Percentiles rank a stretch among this genome's conserved stretches.
phyloP scores from a whole-genome alignment of 2,797 vertebrate species.

The Pipistrellus pygmaeus region DNA sequence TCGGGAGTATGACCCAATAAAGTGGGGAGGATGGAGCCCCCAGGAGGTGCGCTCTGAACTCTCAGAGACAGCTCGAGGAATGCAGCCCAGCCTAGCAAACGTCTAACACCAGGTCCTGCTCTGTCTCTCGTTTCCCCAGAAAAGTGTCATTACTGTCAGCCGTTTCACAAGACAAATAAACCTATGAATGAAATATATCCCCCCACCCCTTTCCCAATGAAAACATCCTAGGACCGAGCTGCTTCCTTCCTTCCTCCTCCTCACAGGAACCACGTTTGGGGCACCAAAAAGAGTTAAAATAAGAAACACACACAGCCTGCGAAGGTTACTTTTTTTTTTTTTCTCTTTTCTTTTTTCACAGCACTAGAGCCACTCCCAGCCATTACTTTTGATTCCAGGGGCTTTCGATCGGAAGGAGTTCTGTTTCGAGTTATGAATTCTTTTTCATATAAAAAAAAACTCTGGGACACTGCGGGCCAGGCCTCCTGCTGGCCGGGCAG shows the following conservation, averaged over 20 bases:
- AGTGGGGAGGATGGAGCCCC: background rate
- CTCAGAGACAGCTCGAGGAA: conserved; percentile 67
- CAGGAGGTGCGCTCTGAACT: conserved; percentile 63
- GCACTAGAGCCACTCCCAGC: conserved; percentile 54
- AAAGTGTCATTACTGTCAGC: conserved; percentile 74
- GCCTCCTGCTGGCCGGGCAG: conserved; percentile 11
- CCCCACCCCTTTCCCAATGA: conserved; percentile 42
- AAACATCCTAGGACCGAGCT: conserved; percentile 71
- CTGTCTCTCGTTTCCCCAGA: conserved; percentile 72
- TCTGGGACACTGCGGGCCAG: background rate
- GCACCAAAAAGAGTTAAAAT: conserved; percentile 79
- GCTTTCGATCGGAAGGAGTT: conserved; percentile 50
- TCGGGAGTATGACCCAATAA: background rate
- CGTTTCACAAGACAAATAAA: conserved; percentile 82
- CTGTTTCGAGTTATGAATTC: conserved; percentile 73
- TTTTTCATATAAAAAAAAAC: conserved; percentile 48
- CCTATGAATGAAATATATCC: conserved; percentile 80
- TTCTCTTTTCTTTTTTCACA: background rate
- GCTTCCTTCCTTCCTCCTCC: conserved; percentile 80
- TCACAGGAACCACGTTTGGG: conserved; percentile 77
- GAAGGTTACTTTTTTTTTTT: conserved; percentile 33
- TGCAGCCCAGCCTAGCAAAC: conserved; percentile 37
- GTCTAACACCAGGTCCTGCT: conserved; percentile 77
- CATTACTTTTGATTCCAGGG: conserved; percentile 49
- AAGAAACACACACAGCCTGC: conserved; percentile 76